These are phyloP conservation scores for Oreochromis grahami DNA, from an alignment of 2,797 vertebrate species.

Conservation along the genomic window DNA sequence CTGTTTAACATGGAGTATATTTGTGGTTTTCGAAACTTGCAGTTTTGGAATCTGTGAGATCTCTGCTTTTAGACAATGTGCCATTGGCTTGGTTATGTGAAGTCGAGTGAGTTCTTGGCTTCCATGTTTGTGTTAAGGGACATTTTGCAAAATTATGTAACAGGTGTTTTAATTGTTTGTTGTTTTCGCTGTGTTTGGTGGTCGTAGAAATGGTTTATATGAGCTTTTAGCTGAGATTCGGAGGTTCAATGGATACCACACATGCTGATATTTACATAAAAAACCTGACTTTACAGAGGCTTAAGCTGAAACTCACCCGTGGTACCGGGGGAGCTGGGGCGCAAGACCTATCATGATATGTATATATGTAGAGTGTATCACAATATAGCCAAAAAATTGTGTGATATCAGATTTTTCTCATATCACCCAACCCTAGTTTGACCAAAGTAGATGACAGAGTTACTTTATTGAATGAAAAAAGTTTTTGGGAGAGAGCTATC, in stretches of 20 bases:
- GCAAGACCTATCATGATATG: accelerated
- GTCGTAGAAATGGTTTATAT: too few species aligned
- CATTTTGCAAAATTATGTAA: background rate
- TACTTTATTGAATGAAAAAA: background rate
- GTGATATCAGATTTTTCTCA: too few species aligned
- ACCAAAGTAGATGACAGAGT: background rate
- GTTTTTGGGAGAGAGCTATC: background rate
- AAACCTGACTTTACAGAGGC: background rate
- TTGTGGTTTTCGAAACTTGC: background rate
- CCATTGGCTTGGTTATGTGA: accelerated
- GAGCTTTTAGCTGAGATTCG: too few species aligned
- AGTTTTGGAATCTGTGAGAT: background rate
- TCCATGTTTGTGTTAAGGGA: background rate
- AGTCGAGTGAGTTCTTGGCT: accelerated
- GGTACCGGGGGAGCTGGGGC: accelerated
- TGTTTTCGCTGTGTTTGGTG: too few species aligned
- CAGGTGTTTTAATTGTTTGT: too few species aligned
- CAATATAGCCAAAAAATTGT: background rate
- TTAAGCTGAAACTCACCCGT: background rate
- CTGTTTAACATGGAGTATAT: background rate
- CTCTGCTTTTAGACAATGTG: background rate
- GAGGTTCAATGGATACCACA: too few species aligned
- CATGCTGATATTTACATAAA: background rate
- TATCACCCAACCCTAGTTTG: background rate
- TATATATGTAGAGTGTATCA: background rate